phyloP scores from a whole-genome alignment of 2,888 invertebrate genomes.

The Serripes groenlandicus region DNA sequence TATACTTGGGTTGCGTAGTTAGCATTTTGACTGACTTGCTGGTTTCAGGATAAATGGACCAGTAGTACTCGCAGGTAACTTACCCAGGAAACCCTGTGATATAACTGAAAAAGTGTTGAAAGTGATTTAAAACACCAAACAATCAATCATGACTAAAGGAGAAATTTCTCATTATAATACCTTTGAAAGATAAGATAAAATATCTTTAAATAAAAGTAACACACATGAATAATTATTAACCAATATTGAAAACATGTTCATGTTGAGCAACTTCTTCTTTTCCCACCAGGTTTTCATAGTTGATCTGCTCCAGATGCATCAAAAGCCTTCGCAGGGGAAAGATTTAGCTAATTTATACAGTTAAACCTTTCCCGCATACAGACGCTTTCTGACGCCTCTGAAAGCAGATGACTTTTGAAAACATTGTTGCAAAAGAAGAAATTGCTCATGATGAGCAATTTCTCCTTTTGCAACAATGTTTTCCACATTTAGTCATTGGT shows the following conservation, averaged over 20 bases:
- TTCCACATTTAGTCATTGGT: neutral
- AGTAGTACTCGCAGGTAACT: too few species aligned
- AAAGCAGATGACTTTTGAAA: neutral
- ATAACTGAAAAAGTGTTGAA: too few species aligned
- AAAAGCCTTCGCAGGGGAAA: neutral
- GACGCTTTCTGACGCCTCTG: neutral
- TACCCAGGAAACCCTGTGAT: too few species aligned
- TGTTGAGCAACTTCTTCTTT: neutral
- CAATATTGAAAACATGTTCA: neutral
- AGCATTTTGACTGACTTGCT: too few species aligned
- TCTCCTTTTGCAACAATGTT: slow-evolving; percentile 1
- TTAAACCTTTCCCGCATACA: neutral
- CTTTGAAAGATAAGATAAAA: too few species aligned
- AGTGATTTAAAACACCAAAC: too few species aligned
- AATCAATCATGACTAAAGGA: too few species aligned
- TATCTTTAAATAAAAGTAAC: too few species aligned
- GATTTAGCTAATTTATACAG: neutral
- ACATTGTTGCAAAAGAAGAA: neutral
- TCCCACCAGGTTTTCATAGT: neutral
- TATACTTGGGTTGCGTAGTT: too few species aligned
- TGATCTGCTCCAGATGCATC: neutral
- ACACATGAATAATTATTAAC: neutral
- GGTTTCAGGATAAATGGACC: too few species aligned
- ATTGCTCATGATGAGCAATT: neutral
- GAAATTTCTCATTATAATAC: too few species aligned